Evolutionary conservation across 30 jellyfish, hydroid and myxozoan genomes (phyloP).

Genomic region (Cassiopea xamachana): DNA sequence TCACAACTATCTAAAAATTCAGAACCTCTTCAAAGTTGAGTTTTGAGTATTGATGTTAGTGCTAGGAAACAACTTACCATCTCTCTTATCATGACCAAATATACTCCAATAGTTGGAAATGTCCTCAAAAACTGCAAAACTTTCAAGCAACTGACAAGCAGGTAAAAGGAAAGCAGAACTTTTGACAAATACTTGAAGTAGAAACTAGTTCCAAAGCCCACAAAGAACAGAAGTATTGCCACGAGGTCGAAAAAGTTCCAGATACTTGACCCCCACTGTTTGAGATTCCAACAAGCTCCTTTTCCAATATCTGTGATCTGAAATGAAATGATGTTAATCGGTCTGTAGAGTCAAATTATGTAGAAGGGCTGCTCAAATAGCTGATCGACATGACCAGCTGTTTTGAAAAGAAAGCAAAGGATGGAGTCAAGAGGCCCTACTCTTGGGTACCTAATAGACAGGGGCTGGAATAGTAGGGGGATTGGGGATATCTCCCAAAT

Average conservation of each 20-base stretch:
- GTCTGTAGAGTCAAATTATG: too few species aligned
- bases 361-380: too few species aligned
- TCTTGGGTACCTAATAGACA: not conserved
- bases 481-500: not conserved
- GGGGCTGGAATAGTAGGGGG: not conserved
- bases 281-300: slow-evolving; percentile 3
- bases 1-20: too few species aligned
- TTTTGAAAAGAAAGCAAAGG: not conserved
- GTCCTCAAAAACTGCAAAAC: slow-evolving; percentile 41
- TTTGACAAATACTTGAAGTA: not conserved
- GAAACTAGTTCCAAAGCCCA: slow-evolving; percentile 33
- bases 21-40: too few species aligned
- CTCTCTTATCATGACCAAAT: slow-evolving; percentile 62
- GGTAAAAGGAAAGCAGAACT: slow-evolving; percentile 25
- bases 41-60: too few species aligned
- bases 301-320: slow-evolving; percentile 43
- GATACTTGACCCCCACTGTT: slow-evolving; percentile 26
- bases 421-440: not conserved
- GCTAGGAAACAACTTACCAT: slow-evolving; percentile 44
- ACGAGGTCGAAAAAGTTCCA: slow-evolving; percentile 67
- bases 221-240: slow-evolving; percentile 23
- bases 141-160: slow-evolving; percentile 39
- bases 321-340: not conserved
- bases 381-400: too few species aligned
- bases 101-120: slow-evolving; percentile 43